A percentile compares a stretch with the other conserved stretches of the same genome.
Conservation (phyloP, 2,888 invertebrate genomes). For the Tiliacea aurago region DNA sequence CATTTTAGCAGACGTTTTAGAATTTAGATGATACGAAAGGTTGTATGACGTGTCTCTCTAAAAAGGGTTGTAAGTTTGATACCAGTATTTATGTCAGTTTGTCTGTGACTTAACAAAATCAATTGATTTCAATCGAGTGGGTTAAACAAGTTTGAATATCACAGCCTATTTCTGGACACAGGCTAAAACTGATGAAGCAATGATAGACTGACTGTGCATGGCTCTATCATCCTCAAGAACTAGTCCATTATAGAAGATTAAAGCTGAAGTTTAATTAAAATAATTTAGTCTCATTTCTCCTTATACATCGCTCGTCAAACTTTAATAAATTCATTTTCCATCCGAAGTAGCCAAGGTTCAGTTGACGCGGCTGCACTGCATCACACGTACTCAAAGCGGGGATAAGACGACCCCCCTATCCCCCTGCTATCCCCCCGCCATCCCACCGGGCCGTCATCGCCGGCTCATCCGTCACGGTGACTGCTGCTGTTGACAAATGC, state of each 20-base stretch:
- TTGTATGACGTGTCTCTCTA: background rate
- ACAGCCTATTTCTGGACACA: background rate
- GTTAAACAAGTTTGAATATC: background rate
- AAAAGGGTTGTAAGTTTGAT: background rate
- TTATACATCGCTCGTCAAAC: conserved; percentile 3
- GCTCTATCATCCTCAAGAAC: background rate
- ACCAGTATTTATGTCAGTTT: background rate
- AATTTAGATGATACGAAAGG: conserved; percentile 25
- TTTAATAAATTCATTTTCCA: conserved; percentile 37
- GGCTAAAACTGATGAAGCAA: no score
- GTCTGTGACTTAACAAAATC: background rate
- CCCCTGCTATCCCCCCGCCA: conserved; percentile 39
- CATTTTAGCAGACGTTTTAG: conserved; percentile 27
- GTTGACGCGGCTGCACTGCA: conserved; percentile 62
- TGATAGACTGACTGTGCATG: background rate
- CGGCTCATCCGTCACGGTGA: conserved; percentile 80
- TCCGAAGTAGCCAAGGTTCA: conserved; percentile 38
- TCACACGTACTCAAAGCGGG: conserved; percentile 55
- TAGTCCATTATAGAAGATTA: background rate
- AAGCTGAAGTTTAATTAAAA: background rate
- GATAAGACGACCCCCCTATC: conserved; percentile 50
- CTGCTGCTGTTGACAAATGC: conserved; percentile 84
- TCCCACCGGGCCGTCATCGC: conserved; percentile 70
- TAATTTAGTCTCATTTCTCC: background rate
- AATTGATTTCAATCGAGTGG: background rate